phyloP scores from a whole-genome alignment of 2,797 vertebrate species.

The Cyprinodon diabolis region DNA sequence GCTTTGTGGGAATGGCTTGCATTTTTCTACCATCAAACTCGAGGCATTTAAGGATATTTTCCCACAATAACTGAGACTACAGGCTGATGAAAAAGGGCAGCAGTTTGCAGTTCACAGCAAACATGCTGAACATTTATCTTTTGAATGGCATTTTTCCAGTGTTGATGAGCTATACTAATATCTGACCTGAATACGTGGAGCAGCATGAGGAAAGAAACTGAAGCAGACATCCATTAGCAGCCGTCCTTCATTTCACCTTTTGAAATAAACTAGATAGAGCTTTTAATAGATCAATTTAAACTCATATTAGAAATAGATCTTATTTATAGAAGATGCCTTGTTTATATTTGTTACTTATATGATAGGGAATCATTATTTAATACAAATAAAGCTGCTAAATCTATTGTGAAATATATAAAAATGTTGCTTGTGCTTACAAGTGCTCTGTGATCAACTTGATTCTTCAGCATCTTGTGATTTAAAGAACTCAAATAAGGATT shows the following conservation, averaged over 20 bases:
- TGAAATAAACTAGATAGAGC: background rate
- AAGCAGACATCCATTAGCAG: background rate
- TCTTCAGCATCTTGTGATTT: background rate
- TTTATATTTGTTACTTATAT: background rate
- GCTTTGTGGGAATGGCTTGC: background rate
- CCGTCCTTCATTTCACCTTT: background rate
- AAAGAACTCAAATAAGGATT: background rate
- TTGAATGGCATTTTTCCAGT: conserved; percentile 14
- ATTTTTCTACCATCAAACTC: conserved; percentile 5
- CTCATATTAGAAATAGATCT: background rate
- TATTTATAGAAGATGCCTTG: background rate
- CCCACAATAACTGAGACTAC: conserved; percentile 5
- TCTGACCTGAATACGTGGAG: conserved; percentile 49
- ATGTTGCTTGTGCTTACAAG: no score
- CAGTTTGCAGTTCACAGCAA: conserved; percentile 18
- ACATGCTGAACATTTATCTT: conserved; percentile 16
- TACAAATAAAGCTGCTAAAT: background rate
- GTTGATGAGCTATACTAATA: conserved; percentile 9
- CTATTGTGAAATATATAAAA: background rate
- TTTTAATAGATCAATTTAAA: background rate
- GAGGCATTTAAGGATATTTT: background rate
- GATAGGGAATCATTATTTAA: background rate
- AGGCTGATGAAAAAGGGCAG: conserved; percentile 14
- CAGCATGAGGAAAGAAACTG: background rate
- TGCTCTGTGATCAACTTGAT: background rate